Evolutionary conservation across 1,140 invertebrate genomes (phyloP).

Genomic region (Reticulitermes speratus): DNA sequence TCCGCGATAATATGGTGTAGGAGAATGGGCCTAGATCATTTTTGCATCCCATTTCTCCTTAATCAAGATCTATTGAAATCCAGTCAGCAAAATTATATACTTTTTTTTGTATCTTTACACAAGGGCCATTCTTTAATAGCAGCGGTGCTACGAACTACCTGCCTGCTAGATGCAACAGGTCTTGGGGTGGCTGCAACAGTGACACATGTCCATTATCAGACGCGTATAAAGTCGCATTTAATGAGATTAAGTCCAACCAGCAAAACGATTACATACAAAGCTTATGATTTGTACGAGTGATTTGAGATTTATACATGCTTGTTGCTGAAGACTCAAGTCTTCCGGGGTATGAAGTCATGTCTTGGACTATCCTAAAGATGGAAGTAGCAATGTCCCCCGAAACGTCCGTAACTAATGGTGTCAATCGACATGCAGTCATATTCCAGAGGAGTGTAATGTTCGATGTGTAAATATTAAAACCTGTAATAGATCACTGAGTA

Average conservation of each 20-base stretch:
- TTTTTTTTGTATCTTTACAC: background rate
- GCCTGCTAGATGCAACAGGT: background rate
- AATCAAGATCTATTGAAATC: slow-evolving; percentile 13
- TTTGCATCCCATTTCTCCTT: slow-evolving; percentile 11
- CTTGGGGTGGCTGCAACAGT: background rate
- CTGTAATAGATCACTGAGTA: no score
- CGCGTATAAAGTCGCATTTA: background rate
- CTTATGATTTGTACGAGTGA: background rate
- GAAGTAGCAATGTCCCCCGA: no score
- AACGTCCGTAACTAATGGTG: no score
- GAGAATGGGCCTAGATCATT: background rate
- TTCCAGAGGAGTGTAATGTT: no score
- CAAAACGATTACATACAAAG: background rate
- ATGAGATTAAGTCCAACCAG: background rate
- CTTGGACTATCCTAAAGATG: no score
- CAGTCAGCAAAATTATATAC: background rate
- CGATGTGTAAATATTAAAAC: no score
- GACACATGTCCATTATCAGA: background rate
- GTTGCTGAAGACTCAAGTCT: no score
- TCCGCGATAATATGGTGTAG: background rate
- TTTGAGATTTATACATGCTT: no score
- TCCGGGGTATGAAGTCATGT: no score
- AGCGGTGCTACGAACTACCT: background rate
- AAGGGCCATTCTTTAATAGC: background rate
- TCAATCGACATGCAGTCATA: no score